Percentiles rank a stretch among this genome's conserved stretches.
Evolutionary conservation across 2,797 vertebrate species (phyloP).

Genomic region (Taenioides sp.): DNA sequence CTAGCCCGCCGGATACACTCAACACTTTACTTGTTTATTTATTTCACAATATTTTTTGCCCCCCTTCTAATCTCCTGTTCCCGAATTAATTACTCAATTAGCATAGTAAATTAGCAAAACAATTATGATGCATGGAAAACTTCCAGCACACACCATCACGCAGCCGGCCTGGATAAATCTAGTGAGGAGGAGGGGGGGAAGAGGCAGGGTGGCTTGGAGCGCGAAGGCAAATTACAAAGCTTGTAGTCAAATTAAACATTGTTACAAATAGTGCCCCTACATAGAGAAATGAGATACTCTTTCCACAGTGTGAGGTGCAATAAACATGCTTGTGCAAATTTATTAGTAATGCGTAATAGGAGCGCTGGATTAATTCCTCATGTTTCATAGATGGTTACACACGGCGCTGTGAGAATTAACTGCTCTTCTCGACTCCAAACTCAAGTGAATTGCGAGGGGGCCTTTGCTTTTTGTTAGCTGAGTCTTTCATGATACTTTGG

Average conservation of each 20-base stretch:
- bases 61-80: conserved; percentile 82
- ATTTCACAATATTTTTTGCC: conserved; percentile 74
- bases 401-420: conserved; percentile 60
- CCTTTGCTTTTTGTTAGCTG: background rate
- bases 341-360: conserved; percentile 76
- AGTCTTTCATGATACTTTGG: background rate
- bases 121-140: conserved; percentile 87
- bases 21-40: conserved; percentile 81
- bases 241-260: conserved; percentile 78
- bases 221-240: conserved; percentile 67
- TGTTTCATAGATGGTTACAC: conserved; percentile 58
- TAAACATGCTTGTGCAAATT: conserved; percentile 74
- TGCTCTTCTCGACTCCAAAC: conserved; percentile 19
- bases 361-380: conserved; percentile 72
- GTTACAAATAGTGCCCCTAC: conserved; percentile 70
- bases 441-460: background rate
- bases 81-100: conserved; percentile 86
- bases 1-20: conserved; percentile 77
- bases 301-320: conserved; percentile 73
- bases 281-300: conserved; percentile 70
- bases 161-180: conserved; percentile 64
- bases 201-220: conserved; percentile 66
- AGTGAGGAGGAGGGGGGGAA: conserved; percentile 47
- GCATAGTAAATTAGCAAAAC: conserved; percentile 85
- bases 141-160: conserved; percentile 76